Evolutionary conservation across 2,113 vertebrate species (phyloP), one percentile per base, ranked within the genome.

Genomic region (Craseonycteris thonglongyai): DNA sequence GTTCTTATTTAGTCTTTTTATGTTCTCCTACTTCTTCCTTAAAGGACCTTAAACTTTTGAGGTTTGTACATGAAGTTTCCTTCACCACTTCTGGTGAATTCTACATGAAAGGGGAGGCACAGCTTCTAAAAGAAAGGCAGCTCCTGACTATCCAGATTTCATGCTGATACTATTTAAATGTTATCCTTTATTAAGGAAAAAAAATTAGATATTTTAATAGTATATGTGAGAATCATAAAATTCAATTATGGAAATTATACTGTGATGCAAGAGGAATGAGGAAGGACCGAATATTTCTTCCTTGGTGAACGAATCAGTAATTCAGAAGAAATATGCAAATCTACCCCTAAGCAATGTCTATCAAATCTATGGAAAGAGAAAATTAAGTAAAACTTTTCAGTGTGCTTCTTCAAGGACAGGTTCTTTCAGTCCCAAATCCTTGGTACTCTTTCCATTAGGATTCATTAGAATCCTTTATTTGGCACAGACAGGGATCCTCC

Each of bases 81-180:
- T 65, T 24, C 19, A 18, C 30, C 8, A 15, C 58, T 21, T 30
- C 40, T 38, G 21, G 54, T 56, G 51, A 87, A 80, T 81, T 80
- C 47, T 78, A 40, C 13, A 38, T 38, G 47, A 82, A 81, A 54
- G 45, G 30, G 7, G 79, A 88, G 22, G 18, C 2, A 71, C 2
- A 45, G 54, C 28, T 68, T 68, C 85, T 63, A 92, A 86, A 74
- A 83, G n/a, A 78, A 75, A 93, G n/a, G 19, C n/a, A 74, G 49
- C 26, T 87, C 24, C 88, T 80, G 38, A 93, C 35, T 59, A 76
- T 91, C 66, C 42, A 72, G 26, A 75, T 66, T 75, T 87, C 58
- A 90, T 63, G 78, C 56, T 86, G 90, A 92, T 79, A 4, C 16
- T 72, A 96, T 86, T 95, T 92, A 96, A 91, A 95, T 94, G 45